Evolutionary conservation across 2,113 vertebrate genomes (phyloP), one percentile per base, ranked within the genome.

Genomic region (Ophiodon elongatus): DNA sequence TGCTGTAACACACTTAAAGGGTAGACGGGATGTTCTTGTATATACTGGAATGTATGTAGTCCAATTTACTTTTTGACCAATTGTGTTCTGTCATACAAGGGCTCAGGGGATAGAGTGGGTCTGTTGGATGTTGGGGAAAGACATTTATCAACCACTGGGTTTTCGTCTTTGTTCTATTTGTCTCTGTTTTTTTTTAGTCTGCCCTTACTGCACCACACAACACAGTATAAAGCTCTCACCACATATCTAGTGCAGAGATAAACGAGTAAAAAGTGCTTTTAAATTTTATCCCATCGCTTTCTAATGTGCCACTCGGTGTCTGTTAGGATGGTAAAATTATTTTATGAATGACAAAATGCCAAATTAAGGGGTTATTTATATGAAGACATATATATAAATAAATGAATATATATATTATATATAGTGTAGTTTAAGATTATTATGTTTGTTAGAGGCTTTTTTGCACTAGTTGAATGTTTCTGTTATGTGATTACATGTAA

Each of bases 361-460:
- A 96, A 96, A 95, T 92, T 95, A 95, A 94, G 92, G 92, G 94
- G 93, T 95, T 95, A 95, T 96, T 95, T 96, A 94, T 95, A 95
- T 95, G 91, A 89, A 94, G 89, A 93, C 92, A 92, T 88, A 92
- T 83, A 89, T 84, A 94, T 90, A 93, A 83, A 94, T 91, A 79
- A 86, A 95, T 91, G 93, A 90, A 94, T 87, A 88, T 84, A 94
- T 94, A 95, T 94, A 95, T 94, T 94, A 94, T 91, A 94, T 92
- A 88, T 95, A 89, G 91, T 93, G 93, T 95, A 94, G 92, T 94
- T 94, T 92, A 94, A 93, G 88, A 91, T 84, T 91, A 89, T 90
- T 94, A 89, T 89, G 91, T 93, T 94, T 93, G 86, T 95, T 96
- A 95, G 95, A 94, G 88, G 92, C 92, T 95, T 94, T 92, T 95